Evolutionary conservation across 1,140 invertebrate species (phyloP).

Genomic region (Achroia grisella): DNA sequence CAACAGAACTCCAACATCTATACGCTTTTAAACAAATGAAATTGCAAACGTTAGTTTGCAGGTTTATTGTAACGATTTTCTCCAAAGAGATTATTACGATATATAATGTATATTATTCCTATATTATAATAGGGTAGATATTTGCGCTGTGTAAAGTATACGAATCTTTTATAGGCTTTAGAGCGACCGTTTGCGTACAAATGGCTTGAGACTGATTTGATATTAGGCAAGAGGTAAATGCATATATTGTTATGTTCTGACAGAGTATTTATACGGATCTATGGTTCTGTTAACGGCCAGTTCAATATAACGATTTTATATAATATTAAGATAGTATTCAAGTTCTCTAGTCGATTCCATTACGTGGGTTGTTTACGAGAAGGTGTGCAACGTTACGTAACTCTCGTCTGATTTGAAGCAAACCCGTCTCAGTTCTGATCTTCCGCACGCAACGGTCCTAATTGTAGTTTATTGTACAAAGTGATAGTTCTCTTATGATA

Average conservation of each 20-base stretch:
- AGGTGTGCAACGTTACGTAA: no score
- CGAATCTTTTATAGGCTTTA: slow-evolving; percentile 38
- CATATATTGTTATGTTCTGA: no score
- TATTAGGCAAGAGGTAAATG: no score
- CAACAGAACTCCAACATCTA: slow-evolving; percentile 18
- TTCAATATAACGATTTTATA: no score
- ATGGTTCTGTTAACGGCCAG: no score
- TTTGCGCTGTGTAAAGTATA: slow-evolving; percentile 64
- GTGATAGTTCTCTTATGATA: slow-evolving; percentile 71
- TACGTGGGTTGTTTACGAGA: no score
- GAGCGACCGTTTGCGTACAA: slow-evolving; percentile 21
- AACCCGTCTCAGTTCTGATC: slow-evolving; percentile 26
- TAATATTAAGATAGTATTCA: not conserved
- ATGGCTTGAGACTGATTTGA: slow-evolving; percentile 20
- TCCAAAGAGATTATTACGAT: slow-evolving; percentile 55
- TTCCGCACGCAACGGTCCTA: slow-evolving; percentile 50
- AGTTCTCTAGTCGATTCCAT: not conserved
- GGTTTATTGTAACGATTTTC: slow-evolving; percentile 38
- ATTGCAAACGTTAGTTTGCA: slow-evolving; percentile 38
- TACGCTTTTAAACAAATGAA: slow-evolving; percentile 37
- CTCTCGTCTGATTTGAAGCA: not conserved
- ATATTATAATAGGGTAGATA: slow-evolving; percentile 27
- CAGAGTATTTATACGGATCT: no score
- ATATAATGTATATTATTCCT: slow-evolving; percentile 18
- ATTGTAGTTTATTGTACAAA: slow-evolving; percentile 63